phyloP scores from a whole-genome alignment of 2,888 invertebrate species.

The Brenthis daphne region DNA sequence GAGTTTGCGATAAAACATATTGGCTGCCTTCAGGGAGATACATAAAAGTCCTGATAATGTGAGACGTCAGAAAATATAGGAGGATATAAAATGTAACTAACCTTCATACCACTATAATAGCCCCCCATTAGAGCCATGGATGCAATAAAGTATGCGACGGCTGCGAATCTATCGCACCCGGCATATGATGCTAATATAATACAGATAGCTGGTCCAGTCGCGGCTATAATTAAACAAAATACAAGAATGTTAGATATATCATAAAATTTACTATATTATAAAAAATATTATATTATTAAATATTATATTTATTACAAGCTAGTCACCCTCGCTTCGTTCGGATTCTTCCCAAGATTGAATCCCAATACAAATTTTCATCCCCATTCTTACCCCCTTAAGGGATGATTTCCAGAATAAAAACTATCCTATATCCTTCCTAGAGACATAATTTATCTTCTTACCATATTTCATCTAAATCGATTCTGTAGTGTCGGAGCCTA shows the following conservation, averaged over 20 bases:
- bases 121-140: slow-evolving; percentile 87
- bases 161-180: slow-evolving; percentile 80
- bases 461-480: too few species aligned
- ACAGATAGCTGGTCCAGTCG: slow-evolving; percentile 84
- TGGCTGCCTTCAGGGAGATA: background rate
- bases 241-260: slow-evolving; percentile 3
- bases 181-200: slow-evolving; percentile 84
- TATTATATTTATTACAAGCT: too few species aligned
- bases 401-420: too few species aligned
- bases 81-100: slow-evolving; percentile 40
- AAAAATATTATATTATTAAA: too few species aligned
- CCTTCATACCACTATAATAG: slow-evolving; percentile 87
- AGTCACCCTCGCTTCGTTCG: too few species aligned
- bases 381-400: too few species aligned
- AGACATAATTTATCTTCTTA: too few species aligned
- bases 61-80: slow-evolving; percentile 4
- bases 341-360: too few species aligned
- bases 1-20: background rate
- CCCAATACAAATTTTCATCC: too few species aligned
- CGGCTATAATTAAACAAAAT: slow-evolving; percentile 68
- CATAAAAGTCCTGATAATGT: background rate
- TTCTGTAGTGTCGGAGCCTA: too few species aligned
- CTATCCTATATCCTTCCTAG: too few species aligned
- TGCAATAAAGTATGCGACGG: slow-evolving; percentile 84
- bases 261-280: too few species aligned